Conservation (phyloP, 2,797 vertebrate genomes). For the Cossypha dichroa region DNA sequence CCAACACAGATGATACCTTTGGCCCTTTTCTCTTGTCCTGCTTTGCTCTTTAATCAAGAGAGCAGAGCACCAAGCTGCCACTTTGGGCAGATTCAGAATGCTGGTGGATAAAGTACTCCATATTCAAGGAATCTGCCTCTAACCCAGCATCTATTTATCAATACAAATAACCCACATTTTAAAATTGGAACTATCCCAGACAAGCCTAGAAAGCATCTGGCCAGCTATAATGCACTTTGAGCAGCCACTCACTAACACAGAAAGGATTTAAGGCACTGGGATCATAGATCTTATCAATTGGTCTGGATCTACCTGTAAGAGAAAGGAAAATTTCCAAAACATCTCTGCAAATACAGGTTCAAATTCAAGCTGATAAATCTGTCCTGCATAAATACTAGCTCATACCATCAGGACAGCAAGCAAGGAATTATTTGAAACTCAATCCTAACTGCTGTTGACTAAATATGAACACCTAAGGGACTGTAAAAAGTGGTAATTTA, state of each 20-base stretch:
- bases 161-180: not conserved
- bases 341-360: not conserved
- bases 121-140: not conserved
- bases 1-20: accelerated
- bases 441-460: not conserved
- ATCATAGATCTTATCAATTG: not conserved
- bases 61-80: not conserved
- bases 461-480: not conserved
- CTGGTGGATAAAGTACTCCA: not conserved
- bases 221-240: not conserved
- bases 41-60: not conserved
- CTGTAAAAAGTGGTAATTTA: not conserved
- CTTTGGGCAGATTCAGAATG: not conserved
- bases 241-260: not conserved
- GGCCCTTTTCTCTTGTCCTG: accelerated
- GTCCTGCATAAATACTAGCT: not conserved
- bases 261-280: not conserved
- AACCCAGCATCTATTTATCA: not conserved
- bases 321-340: not conserved
- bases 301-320: not conserved
- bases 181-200: not conserved
- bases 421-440: not conserved
- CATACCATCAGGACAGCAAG: not conserved
- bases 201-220: not conserved
- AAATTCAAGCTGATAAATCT: not conserved